Conservation (phyloP, 2,797 vertebrate species). For the Eupleurogrammus muticus region DNA sequence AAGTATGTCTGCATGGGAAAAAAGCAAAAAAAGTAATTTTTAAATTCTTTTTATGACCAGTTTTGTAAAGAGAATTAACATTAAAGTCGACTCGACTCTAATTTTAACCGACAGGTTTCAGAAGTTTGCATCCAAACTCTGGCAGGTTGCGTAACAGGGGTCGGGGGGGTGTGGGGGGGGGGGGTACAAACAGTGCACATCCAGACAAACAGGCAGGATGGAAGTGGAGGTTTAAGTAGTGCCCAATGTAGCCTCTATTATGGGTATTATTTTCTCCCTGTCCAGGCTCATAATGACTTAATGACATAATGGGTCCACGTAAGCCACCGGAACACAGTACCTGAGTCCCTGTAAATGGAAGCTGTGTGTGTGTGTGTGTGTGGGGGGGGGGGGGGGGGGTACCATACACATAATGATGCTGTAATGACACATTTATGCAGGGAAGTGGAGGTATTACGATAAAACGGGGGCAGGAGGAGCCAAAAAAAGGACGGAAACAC, state of each 20-base stretch:
- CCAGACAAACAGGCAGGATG: constrained; percentile 54
- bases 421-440: constrained; percentile 78
- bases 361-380: too few relatives aligned
- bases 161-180: too few relatives aligned
- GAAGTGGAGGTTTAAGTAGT: constrained; percentile 64
- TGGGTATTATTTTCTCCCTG: constrained; percentile 80
- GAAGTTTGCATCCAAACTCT: constrained; percentile 9
- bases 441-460: constrained; percentile 75
- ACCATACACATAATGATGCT: constrained; percentile 74
- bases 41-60: too few relatives aligned
- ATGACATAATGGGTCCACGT: constrained; percentile 84
- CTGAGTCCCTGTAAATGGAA: constrained; percentile 76
- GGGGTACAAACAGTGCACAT: constrained; percentile 10
- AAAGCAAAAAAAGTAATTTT: too few relatives aligned
- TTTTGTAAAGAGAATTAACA: too few relatives aligned
- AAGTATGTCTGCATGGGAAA: too few relatives aligned
- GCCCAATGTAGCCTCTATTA: constrained; percentile 72
- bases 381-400: constrained; percentile 50
- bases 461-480: constrained; percentile 68
- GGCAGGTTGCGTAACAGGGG: constrained; percentile 26
- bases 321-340: constrained; percentile 76
- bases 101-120: too few relatives aligned
- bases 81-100: too few relatives aligned
- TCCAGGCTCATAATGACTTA: constrained; percentile 82
- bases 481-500: constrained; percentile 60